phyloP scores from a whole-genome alignment of 2,888 invertebrate species.

The Lasioglossum morio region DNA sequence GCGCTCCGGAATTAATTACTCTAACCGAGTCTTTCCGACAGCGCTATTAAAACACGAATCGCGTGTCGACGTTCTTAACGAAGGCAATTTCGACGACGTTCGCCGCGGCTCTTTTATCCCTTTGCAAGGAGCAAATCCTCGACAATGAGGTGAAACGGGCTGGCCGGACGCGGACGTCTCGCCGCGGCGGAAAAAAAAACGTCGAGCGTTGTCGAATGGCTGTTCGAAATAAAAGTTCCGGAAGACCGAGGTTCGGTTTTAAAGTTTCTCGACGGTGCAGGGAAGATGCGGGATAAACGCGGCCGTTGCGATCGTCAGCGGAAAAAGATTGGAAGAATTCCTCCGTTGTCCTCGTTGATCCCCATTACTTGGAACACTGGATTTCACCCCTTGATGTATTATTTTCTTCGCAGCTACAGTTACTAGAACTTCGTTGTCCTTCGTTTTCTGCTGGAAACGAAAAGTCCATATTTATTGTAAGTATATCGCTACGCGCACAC shows the following conservation, averaged over 20 bases:
- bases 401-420: too few species aligned
- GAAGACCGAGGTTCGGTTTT: not conserved
- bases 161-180: too few species aligned
- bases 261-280: not conserved
- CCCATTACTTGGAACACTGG: not conserved
- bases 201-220: conserved; percentile 2
- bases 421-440: too few species aligned
- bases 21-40: conserved; percentile 18
- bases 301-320: not conserved
- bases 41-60: conserved; percentile 41
- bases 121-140: conserved; percentile 11
- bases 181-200: not conserved
- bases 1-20: conserved; percentile 46
- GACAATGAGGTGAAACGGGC: conserved; percentile 31
- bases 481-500: too few species aligned
- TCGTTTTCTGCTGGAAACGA: too few species aligned
- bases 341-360: not conserved
- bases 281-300: not conserved
- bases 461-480: too few species aligned
- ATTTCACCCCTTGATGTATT: not conserved
- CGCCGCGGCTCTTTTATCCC: conserved; percentile 7
- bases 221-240: not conserved
- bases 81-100: conserved; percentile 37
- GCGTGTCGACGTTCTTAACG: conserved; percentile 48
- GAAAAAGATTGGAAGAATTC: not conserved